Evolutionary conservation across 2,888 invertebrate genomes (phyloP).

Genomic region (Oscheius myriophilus): DNA sequence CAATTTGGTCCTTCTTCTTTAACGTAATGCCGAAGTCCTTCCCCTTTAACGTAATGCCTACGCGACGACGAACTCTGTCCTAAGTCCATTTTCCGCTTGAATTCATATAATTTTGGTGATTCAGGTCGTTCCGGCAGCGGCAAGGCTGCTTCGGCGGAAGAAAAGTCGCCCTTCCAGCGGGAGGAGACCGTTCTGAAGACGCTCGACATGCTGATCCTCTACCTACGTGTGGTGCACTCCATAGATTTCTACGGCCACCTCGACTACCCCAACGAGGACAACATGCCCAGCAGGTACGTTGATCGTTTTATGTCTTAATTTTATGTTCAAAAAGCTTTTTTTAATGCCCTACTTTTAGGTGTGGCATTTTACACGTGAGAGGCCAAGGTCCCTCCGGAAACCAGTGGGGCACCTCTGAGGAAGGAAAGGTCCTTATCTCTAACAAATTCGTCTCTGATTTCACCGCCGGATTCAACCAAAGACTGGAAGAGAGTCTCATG

Average conservation of each 20-base stretch:
- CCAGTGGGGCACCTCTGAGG: conserved; percentile 74
- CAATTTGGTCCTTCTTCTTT: too few relatives aligned
- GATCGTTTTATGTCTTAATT: neutral
- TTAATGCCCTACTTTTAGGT: conserved; percentile 72
- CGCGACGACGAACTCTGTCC: too few relatives aligned
- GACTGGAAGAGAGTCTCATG: conserved; percentile 85
- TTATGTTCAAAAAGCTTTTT: neutral
- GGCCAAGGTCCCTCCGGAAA: conserved; percentile 85
- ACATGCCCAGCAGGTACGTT: conserved; percentile 86
- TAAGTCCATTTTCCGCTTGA: too few relatives aligned
- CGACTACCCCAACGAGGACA: conserved; percentile 98
- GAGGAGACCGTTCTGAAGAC: conserved; percentile 79
- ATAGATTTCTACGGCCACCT: conserved; percentile 99
- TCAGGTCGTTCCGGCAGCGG: conserved; percentile 28
- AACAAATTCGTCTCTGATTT: conserved; percentile 69
- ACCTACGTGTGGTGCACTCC: conserved; percentile 94
- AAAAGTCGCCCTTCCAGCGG: conserved; percentile 76
- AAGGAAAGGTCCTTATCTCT: conserved; percentile 60
- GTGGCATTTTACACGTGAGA: conserved; percentile 96
- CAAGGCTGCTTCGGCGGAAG: conserved; percentile 36
- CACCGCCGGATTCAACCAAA: conserved; percentile 82
- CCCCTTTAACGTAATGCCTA: too few relatives aligned
- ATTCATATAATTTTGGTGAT: neutral
- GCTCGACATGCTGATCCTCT: conserved; percentile 79
- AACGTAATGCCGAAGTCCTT: too few relatives aligned